phyloP scores from a whole-genome alignment of 2,888 invertebrate genomes.

The Sipha maydis region DNA sequence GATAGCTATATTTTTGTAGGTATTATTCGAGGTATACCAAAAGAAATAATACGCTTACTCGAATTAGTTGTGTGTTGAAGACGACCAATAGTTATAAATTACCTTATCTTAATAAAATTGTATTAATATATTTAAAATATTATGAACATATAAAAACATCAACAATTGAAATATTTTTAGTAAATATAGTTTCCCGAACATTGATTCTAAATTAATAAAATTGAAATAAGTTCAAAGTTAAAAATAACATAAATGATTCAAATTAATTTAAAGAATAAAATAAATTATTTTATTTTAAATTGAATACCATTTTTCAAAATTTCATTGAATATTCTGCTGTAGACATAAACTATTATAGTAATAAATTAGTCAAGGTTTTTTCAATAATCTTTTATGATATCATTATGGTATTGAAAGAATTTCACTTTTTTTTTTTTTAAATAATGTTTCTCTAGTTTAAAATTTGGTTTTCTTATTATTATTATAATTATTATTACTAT shows the following conservation, averaged over 20 bases:
- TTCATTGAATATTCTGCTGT: not conserved
- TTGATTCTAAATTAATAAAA: not conserved
- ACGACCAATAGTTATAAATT: too few species aligned
- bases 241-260: not conserved
- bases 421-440: not conserved
- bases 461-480: not conserved
- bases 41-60: too few species aligned
- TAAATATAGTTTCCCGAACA: not conserved
- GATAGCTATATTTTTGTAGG: too few species aligned
- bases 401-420: not conserved
- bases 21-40: too few species aligned
- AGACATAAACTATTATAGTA: slow-evolving; percentile 12
- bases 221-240: not conserved
- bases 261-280: not conserved
- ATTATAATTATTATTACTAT: not conserved
- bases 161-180: too few species aligned
- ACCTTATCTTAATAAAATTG: too few species aligned
- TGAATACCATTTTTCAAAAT: not conserved
- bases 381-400: not conserved
- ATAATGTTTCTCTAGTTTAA: not conserved
- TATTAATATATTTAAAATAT: too few species aligned
- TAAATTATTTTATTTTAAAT: slow-evolving; percentile 8
- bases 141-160: too few species aligned
- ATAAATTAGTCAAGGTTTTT: not conserved
- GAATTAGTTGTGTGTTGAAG: too few species aligned